Evolutionary conservation across 2,888 invertebrate genomes (phyloP).

Genomic region (Bimastos eiseni): DNA sequence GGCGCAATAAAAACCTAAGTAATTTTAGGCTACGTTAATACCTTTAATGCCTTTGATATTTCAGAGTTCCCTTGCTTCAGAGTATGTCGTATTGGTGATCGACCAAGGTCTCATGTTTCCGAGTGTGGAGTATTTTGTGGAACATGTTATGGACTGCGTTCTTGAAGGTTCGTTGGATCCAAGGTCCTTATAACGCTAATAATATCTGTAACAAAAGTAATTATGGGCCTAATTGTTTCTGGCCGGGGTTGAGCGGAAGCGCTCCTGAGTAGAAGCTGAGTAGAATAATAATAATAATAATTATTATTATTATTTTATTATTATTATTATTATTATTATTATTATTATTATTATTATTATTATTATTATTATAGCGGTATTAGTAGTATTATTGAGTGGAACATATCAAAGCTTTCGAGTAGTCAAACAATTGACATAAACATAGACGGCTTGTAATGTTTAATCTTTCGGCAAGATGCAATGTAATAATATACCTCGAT

Average conservation of each 20-base stretch:
- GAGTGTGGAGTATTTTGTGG: slow-evolving; percentile 21
- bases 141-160: neutral
- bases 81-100: neutral
- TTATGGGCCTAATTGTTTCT: no score
- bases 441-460: neutral
- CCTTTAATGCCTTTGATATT: neutral
- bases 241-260: no score
- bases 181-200: neutral
- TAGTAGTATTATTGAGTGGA: neutral
- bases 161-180: neutral
- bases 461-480: neutral
- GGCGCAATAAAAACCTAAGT: no score
- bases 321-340: neutral
- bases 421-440: no score
- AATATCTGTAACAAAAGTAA: no score
- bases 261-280: no score
- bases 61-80: neutral
- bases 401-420: no score
- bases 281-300: neutral
- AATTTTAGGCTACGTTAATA: no score
- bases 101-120: slow-evolving; percentile 17
- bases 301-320: neutral
- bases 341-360: neutral
- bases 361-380: neutral
- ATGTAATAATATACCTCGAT: neutral